Conservation (phyloP, 2,888 invertebrate species). For the Epiblema foenella region DNA sequence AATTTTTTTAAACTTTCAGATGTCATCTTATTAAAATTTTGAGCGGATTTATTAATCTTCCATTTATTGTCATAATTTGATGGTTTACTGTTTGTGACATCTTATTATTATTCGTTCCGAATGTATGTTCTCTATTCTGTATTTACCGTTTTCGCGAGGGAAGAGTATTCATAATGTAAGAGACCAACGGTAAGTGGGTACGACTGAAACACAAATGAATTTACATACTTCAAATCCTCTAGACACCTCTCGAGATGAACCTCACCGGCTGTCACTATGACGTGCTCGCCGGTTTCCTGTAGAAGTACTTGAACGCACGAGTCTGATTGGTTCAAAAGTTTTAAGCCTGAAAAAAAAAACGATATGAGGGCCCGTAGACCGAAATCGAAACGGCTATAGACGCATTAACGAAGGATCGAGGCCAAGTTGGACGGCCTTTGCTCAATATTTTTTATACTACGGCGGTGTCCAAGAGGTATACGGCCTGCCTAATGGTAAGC, state of each 20-base stretch:
- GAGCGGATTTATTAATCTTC: too few relatives aligned
- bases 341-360: conserved; percentile 85
- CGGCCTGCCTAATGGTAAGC: too few relatives aligned
- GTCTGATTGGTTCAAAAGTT: conserved; percentile 96
- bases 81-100: too few relatives aligned
- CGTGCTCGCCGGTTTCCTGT: conserved; percentile 97
- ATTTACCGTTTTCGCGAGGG: too few relatives aligned
- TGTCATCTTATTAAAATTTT: too few relatives aligned
- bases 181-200: background rate
- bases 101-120: too few relatives aligned
- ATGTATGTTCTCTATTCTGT: too few relatives aligned
- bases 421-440: background rate
- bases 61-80: too few relatives aligned
- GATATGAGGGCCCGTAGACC: background rate
- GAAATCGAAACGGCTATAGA: background rate
- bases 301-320: conserved; percentile 95
- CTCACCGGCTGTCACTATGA: conserved; percentile 97
- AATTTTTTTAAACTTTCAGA: too few relatives aligned
- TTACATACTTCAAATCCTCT: conserved; percentile 90
- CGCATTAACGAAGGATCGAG: background rate
- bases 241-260: conserved; percentile 98
- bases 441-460: too few relatives aligned
- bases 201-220: background rate
- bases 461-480: too few relatives aligned
- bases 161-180: too few relatives aligned